Conservation (phyloP, 2,888 invertebrate genomes). For the Acrocyrtus sp. region DNA sequence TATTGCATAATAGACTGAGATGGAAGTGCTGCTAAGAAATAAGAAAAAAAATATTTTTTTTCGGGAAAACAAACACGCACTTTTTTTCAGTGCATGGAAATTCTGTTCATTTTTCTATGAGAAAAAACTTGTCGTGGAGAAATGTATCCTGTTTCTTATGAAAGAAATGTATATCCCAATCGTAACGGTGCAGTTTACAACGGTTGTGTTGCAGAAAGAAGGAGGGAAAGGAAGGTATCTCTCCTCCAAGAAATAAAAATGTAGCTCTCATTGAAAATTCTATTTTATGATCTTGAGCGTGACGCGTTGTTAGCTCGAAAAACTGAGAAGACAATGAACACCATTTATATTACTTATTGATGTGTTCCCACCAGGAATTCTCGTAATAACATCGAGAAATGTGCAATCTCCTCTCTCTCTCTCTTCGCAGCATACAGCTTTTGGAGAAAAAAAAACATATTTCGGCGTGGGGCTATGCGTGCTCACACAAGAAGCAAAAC, state of each 20-base stretch:
- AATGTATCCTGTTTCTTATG: too few species aligned
- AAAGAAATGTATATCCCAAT: too few species aligned
- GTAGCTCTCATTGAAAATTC: slow-evolving; percentile 34
- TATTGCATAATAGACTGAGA: too few species aligned
- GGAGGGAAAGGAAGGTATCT: not conserved
- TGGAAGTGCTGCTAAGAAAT: too few species aligned
- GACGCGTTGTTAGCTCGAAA: not conserved
- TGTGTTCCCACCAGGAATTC: slow-evolving; percentile 47
- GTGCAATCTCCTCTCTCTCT: slow-evolving; percentile 8
- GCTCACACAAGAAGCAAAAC: slow-evolving; percentile 18
- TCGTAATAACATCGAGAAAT: slow-evolving; percentile 28
- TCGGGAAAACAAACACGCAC: too few species aligned
- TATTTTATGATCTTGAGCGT: slow-evolving; percentile 13
- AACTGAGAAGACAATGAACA: slow-evolving; percentile 43
- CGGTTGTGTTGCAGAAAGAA: not conserved
- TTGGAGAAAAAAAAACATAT: not conserved
- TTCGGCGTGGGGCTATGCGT: too few species aligned
- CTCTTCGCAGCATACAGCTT: not conserved
- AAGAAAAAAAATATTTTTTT: too few species aligned
- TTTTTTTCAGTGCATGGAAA: too few species aligned
- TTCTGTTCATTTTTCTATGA: too few species aligned
- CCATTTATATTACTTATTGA: slow-evolving; percentile 53
- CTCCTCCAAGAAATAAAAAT: not conserved
- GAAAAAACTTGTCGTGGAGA: too few species aligned
- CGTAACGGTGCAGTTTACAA: too few species aligned